Conservation (phyloP, 2,113 vertebrate species). For the Passer domesticus region DNA sequence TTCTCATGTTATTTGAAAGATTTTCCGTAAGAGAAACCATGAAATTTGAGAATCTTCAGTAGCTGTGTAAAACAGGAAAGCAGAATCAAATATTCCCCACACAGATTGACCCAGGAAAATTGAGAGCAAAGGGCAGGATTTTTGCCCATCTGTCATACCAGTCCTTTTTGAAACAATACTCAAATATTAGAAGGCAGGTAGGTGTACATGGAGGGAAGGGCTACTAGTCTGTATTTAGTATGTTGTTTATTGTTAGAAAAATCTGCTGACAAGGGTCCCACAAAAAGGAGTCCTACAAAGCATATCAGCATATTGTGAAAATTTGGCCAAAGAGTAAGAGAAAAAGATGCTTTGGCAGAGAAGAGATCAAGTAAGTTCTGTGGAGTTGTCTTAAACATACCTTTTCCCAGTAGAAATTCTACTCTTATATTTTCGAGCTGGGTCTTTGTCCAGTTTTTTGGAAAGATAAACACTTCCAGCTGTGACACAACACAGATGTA, state of each 20-base stretch:
- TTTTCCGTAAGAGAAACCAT: neutral
- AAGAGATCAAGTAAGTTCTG: neutral
- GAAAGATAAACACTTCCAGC: neutral
- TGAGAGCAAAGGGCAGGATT: neutral
- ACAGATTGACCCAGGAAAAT: neutral
- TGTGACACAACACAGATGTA: neutral
- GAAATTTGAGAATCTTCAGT: neutral
- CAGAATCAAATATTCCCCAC: neutral
- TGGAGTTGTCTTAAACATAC: neutral
- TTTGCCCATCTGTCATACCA: neutral
- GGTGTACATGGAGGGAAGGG: fast-evolving
- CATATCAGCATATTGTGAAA: neutral
- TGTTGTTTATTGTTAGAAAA: neutral
- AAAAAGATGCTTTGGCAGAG: neutral
- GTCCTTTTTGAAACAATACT: neutral
- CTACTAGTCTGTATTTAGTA: neutral
- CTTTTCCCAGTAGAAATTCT: neutral
- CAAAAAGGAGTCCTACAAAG: neutral
- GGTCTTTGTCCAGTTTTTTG: neutral
- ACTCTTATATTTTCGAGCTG: neutral
- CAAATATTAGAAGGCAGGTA: neutral
- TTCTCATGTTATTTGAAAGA: neutral
- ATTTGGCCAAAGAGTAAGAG: neutral
- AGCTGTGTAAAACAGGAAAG: neutral
- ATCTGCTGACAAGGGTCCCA: neutral